Base-by-base conservation (phyloP, 2,797 vertebrate genomes). In the Falco novaeseelandiae region DNA sequence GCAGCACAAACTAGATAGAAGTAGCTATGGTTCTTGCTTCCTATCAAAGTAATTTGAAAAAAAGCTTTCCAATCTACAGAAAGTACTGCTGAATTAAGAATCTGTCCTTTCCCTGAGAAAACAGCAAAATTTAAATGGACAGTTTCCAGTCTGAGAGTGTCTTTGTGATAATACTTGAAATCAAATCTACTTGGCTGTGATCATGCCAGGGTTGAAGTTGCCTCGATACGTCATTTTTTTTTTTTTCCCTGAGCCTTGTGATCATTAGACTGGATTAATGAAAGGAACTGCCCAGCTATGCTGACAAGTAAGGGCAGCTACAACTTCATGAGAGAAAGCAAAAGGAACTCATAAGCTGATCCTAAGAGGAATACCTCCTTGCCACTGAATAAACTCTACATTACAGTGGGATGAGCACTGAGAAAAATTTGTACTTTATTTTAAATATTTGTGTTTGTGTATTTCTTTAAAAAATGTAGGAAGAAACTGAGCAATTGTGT, bases 41-140 rank as follows among this genome's bases (percentile, higher is more conserved):
- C 36, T 44, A 52, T n/a, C 0, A 1, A 82, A 85, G 49, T 40
- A 59, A 62, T 77, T 67, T 85, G 52, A n/a, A 67, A 92, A 76
- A 81, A 59, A 46, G 32, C 55, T 94, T 90, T 82, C 25, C 48
- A 85, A 20, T 76, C 71, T 87, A 54, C 32, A 57, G 34, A 84
- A 90, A 90, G 7, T 17, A 77, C 49, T 51, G 44, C 17, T 85
- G 52, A 95, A 89, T 77, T 44, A 90, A 79, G 40, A 79, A 72
- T 74, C 78, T 73, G 48, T 52, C 36, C n/a, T 80, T 87, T 67
- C 30, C 30, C 26, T 55, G 40, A 78, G 20, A 83, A 95, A 94
- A 74, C 14, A 55, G n/a, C 4, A 87, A 78, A 55, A 91, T 77
- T 87, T 91, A 69, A 93, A 92, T 32, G 48, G 19, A 7, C 48